phyloP scores from a whole-genome alignment of 2,797 vertebrate genomes.

The Spinus olivaceus region DNA sequence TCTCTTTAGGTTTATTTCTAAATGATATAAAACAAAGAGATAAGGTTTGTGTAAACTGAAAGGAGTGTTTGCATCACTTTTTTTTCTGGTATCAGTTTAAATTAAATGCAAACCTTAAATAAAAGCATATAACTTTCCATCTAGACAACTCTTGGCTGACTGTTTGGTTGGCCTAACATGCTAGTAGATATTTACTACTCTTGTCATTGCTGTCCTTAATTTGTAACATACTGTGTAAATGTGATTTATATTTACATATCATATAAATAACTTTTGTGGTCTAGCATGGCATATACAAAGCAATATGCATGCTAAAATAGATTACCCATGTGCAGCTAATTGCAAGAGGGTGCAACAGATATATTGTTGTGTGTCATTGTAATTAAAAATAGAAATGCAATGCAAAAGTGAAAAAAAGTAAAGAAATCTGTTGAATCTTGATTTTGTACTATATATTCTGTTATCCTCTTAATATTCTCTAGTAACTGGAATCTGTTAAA shows the following conservation, averaged over 20 bases:
- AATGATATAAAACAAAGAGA: not conserved
- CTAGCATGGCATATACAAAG: not conserved
- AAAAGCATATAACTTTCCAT: constrained; percentile 7
- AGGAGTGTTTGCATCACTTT: not conserved
- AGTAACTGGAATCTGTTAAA: not conserved
- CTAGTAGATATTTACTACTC: constrained; percentile 23
- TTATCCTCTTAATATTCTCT: not conserved
- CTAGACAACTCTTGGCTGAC: not conserved
- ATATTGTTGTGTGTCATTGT: not conserved
- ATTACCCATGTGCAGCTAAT: constrained; percentile 4
- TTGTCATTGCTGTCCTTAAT: constrained; percentile 29
- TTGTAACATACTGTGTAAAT: constrained; percentile 32
- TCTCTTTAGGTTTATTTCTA: not conserved
- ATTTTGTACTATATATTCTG: not conserved
- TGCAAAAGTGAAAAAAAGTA: not conserved
- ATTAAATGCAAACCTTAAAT: not conserved
- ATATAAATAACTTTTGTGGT: constrained; percentile 50
- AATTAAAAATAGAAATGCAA: constrained; percentile 1
- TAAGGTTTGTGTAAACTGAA: not conserved
- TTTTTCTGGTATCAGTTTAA: not conserved
- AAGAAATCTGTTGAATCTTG: not conserved
- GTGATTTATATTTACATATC: not conserved
- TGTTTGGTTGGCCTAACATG: not conserved
- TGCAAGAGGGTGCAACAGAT: not conserved
- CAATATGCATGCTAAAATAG: not conserved